These are phyloP conservation scores for Aradus depressus DNA, from an alignment of 2,888 invertebrate genomes.

Conservation along the genomic window DNA sequence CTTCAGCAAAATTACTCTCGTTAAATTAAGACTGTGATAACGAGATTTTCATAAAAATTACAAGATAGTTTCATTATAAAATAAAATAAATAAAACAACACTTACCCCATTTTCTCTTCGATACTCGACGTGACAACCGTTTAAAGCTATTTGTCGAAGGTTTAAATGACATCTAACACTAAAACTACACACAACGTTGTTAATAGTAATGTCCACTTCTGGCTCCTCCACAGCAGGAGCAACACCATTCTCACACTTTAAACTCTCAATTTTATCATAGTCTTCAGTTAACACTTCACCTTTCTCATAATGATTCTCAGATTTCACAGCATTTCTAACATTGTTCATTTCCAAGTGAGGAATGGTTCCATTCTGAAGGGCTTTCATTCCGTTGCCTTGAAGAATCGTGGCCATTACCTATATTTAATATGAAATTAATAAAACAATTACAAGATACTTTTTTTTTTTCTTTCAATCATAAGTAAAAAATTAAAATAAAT, in stretches of 20 bases:
- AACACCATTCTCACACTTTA: not conserved
- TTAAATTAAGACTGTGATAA: too few relatives aligned
- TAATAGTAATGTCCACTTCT: conserved; percentile 89
- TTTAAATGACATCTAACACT: conserved; percentile 94
- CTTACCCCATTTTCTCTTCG: conserved; percentile 78
- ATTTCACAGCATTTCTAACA: conserved; percentile 7
- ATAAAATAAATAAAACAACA: conserved; percentile 16
- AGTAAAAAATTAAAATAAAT: too few relatives aligned
- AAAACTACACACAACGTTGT: conserved; percentile 95
- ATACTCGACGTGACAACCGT: conserved; percentile 89
- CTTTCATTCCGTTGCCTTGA: conserved; percentile 72
- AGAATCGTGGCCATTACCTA: conserved; percentile 63
- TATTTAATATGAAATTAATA: too few relatives aligned
- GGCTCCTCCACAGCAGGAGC: conserved; percentile 44
- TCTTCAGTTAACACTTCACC: not conserved
- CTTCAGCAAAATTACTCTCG: too few relatives aligned
- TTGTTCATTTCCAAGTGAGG: conserved; percentile 25
- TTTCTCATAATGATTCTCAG: conserved; percentile 3
- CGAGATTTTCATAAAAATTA: too few relatives aligned
- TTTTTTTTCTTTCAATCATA: too few relatives aligned
- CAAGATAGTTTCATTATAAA: too few relatives aligned
- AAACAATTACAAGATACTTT: too few relatives aligned
- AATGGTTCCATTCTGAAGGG: conserved; percentile 54
- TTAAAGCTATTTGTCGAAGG: conserved; percentile 82
- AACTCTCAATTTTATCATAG: not conserved